Base-by-base conservation (phyloP, 2,888 invertebrate genomes). In the Philereme transversata region DNA sequence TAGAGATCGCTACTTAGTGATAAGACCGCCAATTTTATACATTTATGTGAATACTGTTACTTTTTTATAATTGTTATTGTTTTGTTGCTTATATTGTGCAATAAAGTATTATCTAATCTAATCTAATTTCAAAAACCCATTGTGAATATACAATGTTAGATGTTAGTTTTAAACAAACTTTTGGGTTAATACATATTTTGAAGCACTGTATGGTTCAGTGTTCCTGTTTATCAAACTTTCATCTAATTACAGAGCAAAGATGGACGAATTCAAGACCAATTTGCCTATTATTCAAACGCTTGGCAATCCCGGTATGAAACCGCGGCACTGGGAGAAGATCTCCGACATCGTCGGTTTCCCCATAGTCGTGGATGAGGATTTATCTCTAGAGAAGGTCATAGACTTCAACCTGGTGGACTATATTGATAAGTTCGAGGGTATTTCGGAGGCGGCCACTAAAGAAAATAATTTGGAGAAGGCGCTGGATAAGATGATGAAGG, bases 271-370 rank as follows among this genome's bases (percentile, higher is more conserved):
- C 86, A 96, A 96, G 69, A 94, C 95, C n/a, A 94, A 97, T 74
- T 93, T 98, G 94, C 97, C 99, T 0, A 95, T 99, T n/a, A 96
- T 99, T 44, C 95, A 96, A 81, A 98, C 98, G 0, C 88, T 99
- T 22, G 99, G 99, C 49, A 99, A 99, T 92, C 98, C 98, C 0
- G 98, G 98, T 55, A 95, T 99, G 95, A 97, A 97, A 78, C 94
- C 92, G 2, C 94, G 98, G 0, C 99, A 99, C 84, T 99, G 99
- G 99, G 97, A 98, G 78, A 96, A 96, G 87, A 96, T 99, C 5
- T 98, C 98, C 0, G 98, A 99, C 77, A 97, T 98, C 64, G 97
- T 99, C 70, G 99, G 99, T 0, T 98, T 98, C 84, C 97, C 98
- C 0, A 96, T 99, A 46, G 94, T 95, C 64, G 96, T 98, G 0